Evolutionary conservation across 1,140 invertebrate species (phyloP), one percentile per base, ranked within the genome.

Genomic region (Phortica variegata): DNA sequence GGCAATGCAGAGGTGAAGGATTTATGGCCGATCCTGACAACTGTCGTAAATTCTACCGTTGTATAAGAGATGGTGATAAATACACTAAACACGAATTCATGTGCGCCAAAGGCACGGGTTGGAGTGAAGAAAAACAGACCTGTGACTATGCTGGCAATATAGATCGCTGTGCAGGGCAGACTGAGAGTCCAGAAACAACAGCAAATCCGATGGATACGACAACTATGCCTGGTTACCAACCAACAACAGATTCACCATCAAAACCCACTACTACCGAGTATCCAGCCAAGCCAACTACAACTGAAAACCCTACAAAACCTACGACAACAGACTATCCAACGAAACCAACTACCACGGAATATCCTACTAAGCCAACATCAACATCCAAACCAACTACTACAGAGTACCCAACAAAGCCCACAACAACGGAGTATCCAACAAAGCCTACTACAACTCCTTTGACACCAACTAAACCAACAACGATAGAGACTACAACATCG

Each of bases 1-100:
- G 44, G 0, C 37, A 65, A 17, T 84, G 82, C 41, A 49, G 46
- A 7, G 58, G 72, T 21, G 83, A 85, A 72, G 87, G 87, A n/a
- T 89, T 86, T 49, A 82, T 82, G 65, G 77, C 81, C 1, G 79
- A 87, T 74, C 80, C 82, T 5, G 49, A 60, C 3, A 76, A 84
- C 55, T 84, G 83, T 55, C 73, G 73, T 1, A 77, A 81, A 9
- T 84, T 83, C 58, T 83, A 82, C 49, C 73, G 81, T 26, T 84
- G 82, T 51, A 72, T 79, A 2, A 72, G 74, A 32, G 68, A 73
- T 21, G 75, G 75, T 3, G 73, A 71, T 20, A 62, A 71, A 17
- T 78, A 75, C 50, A 68, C 61, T 12, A 62, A 63, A 43, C 65
- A 73, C 48, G 65, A 77, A 13, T 76, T 77, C 37, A 58, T 62